Evolutionary conservation across 2,888 invertebrate genomes (phyloP), one percentile per base, ranked within the genome.

Genomic region (Rhingia rostrata): DNA sequence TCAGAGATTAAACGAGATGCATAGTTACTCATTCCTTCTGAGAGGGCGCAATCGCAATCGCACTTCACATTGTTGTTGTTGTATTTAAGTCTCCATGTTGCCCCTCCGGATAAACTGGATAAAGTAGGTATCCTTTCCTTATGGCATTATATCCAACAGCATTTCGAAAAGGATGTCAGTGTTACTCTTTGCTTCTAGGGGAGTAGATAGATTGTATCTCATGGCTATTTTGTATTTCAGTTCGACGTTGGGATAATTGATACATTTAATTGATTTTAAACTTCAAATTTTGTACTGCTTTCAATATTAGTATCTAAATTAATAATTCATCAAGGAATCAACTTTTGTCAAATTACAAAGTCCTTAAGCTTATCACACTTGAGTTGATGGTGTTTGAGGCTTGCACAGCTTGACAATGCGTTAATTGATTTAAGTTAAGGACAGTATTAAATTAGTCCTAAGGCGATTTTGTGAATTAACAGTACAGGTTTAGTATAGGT

Each of bases 81-180:
- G 14, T 56, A 51, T 43, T 30, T 2, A 41, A 14, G 12, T 58
- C 41, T 41, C 63, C 22, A 9, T 0, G 4, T 37, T 72, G 72
- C 78, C 47, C 79, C 67, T 73, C 35, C 69, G 83, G 83, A 83
- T 83, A 83, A 79, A 22, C 30, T 14, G 73, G 69, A 83, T 79
- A 79, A 56, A 51, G 4, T 22, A 14, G n/a, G 3, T 37, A 45
- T 30, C n/a, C 30, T 4, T 10, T 60, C 22, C 22, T 12, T 22
- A 10, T 45, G 12, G 22, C 12, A 2, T 22, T 22, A 22, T 22
- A 22, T 78, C 49, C 43, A 70, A 9, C 70, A 56, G 5, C 53
- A 56, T 37, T 51, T 70, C 70, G 56, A 70, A 69, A 49, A 58
- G 49, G 41, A 56, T 58, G 41, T 73, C 63, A 83, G 78, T 78